Evolutionary conservation across 2,113 vertebrate species (phyloP).

Genomic region (Tenrec ecaudatus): DNA sequence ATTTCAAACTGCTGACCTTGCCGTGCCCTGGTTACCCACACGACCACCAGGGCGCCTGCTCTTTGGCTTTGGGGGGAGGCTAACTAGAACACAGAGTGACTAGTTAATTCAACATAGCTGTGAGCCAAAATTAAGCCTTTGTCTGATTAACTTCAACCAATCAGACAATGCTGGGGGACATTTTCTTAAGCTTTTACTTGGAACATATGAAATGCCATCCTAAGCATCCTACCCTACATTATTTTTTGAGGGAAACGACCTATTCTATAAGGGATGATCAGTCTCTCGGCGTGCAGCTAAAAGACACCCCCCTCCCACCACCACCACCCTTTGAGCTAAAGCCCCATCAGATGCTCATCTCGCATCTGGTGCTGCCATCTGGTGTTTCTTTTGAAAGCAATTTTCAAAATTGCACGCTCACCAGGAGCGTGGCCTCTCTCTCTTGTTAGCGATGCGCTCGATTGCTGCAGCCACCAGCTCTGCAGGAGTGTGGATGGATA

Average conservation of each 20-base stretch:
- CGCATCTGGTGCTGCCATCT: constrained; percentile 86
- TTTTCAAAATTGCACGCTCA: neutral
- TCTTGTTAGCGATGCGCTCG: too few species aligned
- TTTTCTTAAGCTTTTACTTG: constrained; percentile 13
- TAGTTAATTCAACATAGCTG: constrained; percentile 49
- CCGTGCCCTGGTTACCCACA: too few species aligned
- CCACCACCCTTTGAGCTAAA: neutral
- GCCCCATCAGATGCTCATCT: constrained; percentile 21
- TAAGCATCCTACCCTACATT: constrained; percentile 33
- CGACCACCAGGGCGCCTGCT: too few species aligned
- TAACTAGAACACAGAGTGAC: constrained; percentile 5
- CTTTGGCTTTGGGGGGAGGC: neutral
- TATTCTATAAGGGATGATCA: neutral
- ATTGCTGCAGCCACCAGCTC: neutral
- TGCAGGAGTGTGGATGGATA: neutral
- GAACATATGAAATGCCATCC: neutral
- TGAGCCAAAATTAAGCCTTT: constrained; percentile 44
- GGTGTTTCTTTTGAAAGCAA: constrained; percentile 81
- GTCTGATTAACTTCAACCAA: constrained; percentile 24
- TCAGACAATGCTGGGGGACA: constrained; percentile 1
- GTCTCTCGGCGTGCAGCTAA: neutral
- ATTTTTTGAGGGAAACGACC: neutral
- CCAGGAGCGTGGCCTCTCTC: neutral
- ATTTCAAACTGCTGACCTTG: too few species aligned
- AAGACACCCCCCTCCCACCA: neutral